Evolutionary conservation across 2,113 vertebrate genomes (phyloP).

Genomic region (Suricata suricatta): DNA sequence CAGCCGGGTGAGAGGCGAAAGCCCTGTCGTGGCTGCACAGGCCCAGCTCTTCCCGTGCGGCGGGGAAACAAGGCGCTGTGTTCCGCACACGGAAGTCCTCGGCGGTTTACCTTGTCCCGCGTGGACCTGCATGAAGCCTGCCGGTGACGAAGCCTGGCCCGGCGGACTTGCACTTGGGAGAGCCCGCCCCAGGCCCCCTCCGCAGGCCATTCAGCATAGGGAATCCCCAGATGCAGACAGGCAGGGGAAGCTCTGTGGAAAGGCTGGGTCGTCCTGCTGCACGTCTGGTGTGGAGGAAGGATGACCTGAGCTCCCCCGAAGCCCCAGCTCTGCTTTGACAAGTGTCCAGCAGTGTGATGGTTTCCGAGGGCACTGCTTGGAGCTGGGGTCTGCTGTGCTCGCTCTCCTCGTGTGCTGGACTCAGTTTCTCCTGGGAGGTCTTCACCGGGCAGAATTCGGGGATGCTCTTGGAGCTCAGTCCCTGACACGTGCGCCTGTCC

Average conservation of each 20-base stretch:
- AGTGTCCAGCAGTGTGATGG: too few species aligned
- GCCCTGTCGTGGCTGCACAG: not conserved
- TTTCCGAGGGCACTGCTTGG: not conserved
- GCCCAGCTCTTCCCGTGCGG: not conserved
- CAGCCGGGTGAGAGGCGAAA: not conserved
- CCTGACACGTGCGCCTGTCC: not conserved
- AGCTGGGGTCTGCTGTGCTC: not conserved
- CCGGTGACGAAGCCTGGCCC: not conserved
- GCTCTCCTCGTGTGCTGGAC: accelerated
- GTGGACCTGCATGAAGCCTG: not conserved
- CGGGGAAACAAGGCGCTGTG: not conserved
- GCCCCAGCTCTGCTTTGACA: not conserved
- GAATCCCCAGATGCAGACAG: not conserved
- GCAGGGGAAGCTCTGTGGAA: not conserved
- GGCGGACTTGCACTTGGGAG: not conserved
- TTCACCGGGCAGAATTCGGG: not conserved
- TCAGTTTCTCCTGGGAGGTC: not conserved
- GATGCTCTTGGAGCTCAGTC: accelerated
- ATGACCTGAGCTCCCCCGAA: not conserved
- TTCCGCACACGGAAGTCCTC: not conserved
- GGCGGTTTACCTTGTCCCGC: not conserved
- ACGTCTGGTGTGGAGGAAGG: not conserved
- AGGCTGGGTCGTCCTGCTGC: not conserved
- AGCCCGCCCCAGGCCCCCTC: not conserved
- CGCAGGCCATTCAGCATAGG: not conserved